Percentiles rank a stretch among this genome's conserved stretches.
Evolutionary conservation across 2,797 vertebrate genomes (phyloP).

Genomic region (Tenualosa thibaudeaui): DNA sequence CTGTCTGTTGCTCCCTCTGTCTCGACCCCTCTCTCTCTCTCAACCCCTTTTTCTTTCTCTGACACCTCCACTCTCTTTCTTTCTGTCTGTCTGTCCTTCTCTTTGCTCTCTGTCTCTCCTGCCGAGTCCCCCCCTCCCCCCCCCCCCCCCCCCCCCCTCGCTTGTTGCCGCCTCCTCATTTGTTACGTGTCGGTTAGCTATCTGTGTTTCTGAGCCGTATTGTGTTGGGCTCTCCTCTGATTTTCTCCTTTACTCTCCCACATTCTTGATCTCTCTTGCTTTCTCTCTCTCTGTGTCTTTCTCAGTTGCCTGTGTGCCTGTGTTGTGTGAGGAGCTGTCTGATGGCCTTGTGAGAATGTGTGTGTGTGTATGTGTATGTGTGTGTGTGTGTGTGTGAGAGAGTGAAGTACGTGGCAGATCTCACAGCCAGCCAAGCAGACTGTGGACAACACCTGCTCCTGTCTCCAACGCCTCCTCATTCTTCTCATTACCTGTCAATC

Average conservation of each 20-base stretch:
- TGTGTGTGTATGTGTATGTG: not conserved
- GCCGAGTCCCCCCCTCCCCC: not conserved
- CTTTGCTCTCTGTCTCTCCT: constrained; percentile 19
- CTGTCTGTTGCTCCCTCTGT: constrained; percentile 29
- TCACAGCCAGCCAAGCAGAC: constrained; percentile 72
- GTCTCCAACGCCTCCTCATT: constrained; percentile 71
- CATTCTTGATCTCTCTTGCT: constrained; percentile 44
- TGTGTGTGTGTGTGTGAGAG: constrained; percentile 55
- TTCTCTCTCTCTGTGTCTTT: constrained; percentile 24
- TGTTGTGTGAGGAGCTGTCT: constrained; percentile 7
- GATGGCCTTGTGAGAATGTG: constrained; percentile 16
- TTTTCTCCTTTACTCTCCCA: constrained; percentile 22
- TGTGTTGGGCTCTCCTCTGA: constrained; percentile 50
- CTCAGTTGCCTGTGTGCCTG: not conserved
- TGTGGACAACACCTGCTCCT: constrained; percentile 76
- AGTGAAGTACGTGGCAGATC: constrained; percentile 76
- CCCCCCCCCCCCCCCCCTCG: too few species aligned
- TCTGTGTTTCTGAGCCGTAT: constrained; percentile 50
- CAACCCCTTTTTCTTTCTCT: constrained; percentile 7
- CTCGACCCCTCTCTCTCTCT: constrained; percentile 40
- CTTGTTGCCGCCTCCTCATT: not conserved
- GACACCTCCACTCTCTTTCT: constrained; percentile 36
- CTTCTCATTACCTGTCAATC: constrained; percentile 78
- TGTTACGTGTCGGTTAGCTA: not conserved
- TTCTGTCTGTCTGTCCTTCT: constrained; percentile 45